phyloP scores from a whole-genome alignment of 2,888 invertebrate genomes.

The Nomada ferruginata region DNA sequence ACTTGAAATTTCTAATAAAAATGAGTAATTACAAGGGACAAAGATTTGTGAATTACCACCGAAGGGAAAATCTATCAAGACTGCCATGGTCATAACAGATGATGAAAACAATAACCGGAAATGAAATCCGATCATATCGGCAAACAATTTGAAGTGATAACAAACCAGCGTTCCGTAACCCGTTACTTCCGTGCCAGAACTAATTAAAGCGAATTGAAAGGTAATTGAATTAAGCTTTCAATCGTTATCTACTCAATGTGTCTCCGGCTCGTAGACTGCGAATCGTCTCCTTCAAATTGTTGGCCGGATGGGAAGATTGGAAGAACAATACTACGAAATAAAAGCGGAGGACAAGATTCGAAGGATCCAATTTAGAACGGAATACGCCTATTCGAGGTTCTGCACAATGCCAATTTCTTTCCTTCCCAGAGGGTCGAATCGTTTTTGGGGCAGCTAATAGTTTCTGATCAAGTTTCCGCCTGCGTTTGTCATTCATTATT shows the following conservation, averaged over 20 bases:
- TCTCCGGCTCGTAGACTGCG: constrained; percentile 37
- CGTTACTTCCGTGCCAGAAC: constrained; percentile 40
- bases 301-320: constrained; percentile 52
- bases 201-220: constrained; percentile 61
- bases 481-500: constrained; percentile 72
- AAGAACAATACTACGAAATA: constrained; percentile 60
- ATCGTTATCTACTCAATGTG: constrained; percentile 52
- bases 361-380: constrained; percentile 64
- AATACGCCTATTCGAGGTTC: constrained; percentile 61
- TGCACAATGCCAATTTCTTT: constrained; percentile 64
- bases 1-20: no score
- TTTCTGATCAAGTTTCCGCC: constrained; percentile 52
- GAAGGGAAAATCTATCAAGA: background rate
- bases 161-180: constrained; percentile 29
- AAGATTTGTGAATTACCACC: background rate
- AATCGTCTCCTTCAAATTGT: constrained; percentile 55
- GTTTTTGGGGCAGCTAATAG: constrained; percentile 59
- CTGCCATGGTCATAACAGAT: background rate
- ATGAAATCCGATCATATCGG: constrained; percentile 19
- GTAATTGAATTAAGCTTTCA: constrained; percentile 62
- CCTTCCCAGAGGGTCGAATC: constrained; percentile 50
- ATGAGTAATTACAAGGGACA: no score
- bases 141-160: constrained; percentile 26
- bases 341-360: constrained; percentile 57
- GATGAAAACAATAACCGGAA: background rate